Base-by-base conservation (phyloP, 2,888 invertebrate genomes). In the Pandemis corylana region DNA sequence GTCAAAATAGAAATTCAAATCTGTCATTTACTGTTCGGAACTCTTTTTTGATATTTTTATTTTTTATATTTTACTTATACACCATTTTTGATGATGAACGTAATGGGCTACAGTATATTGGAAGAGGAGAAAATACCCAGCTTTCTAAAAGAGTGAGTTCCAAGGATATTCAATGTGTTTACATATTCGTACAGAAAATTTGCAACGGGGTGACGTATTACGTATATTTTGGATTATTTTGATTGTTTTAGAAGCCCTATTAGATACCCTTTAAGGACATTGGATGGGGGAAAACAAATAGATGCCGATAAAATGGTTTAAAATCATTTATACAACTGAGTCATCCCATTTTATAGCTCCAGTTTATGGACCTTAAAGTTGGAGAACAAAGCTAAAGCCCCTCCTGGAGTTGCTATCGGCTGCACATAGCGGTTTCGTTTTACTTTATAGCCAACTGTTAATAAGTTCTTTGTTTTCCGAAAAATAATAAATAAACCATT, bases 21-120 rank as follows among this genome's bases (percentile, higher is more conserved):
- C 62, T 65, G 49, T 51, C 65, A 65, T 13, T 65, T 36, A 28
- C 15, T 65, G 20, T 65, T 65, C 7, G 46, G 65, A 49, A 65
- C 13, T 49, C 36, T 20, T 49, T 65, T 65, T 49, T 62, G 20
- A 44, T 63, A 70, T 71, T 76, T 80, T 76, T 73, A 78, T 75
- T 78, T 77, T 63, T 74, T 73, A 74, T 75, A 75, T 73, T 69
- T 71, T 74, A 59, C 44, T 75, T 75, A 70, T 62, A 46, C 53
- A 68, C 44, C 15, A 64, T 74, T 72, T 62, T 42, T 56, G 70
- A 56, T 49, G 53, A 61, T 10, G 64, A 77, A 44, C 44, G 86
- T 83, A 81, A 82, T 87, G 79, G 83, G 82, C 9, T 90, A 90
- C 64, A 82, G 80, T 12, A 83, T 88, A 78, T 79, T 90, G 69